phyloP scores from a whole-genome alignment of 2,797 vertebrate genomes.

The Acanthurus tractus region DNA sequence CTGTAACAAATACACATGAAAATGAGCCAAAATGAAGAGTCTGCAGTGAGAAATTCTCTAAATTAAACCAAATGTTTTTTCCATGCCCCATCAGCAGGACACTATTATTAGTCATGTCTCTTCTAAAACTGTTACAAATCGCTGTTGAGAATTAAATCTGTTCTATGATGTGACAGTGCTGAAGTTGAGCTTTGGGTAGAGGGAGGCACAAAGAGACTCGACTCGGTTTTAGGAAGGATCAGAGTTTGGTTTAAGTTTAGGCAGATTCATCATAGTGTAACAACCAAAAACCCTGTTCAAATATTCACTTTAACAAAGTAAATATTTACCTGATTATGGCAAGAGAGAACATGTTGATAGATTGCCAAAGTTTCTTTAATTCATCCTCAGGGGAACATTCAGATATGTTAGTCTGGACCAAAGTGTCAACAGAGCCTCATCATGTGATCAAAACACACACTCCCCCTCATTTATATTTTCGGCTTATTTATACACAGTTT shows the following conservation, averaged over 20 bases:
- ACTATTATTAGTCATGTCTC: neutral
- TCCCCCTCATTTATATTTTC: neutral
- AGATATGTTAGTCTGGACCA: neutral
- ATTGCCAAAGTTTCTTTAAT: neutral
- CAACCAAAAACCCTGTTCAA: too few relatives aligned
- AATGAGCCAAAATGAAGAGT: neutral
- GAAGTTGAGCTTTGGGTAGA: neutral
- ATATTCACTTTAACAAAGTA: too few relatives aligned
- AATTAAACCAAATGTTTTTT: neutral
- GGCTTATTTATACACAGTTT: neutral
- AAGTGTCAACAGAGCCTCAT: neutral
- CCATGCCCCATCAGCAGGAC: neutral
- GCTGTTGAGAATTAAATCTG: neutral
- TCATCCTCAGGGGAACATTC: neutral
- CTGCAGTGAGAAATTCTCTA: neutral
- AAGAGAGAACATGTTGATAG: neutral
- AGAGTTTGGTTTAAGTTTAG: too few relatives aligned
- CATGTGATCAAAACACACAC: neutral
- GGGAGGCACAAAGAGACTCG: too few relatives aligned
- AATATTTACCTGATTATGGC: neutral
- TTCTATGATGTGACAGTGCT: neutral
- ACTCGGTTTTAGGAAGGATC: too few relatives aligned
- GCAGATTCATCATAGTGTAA: too few relatives aligned
- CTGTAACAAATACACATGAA: constrained; percentile 11
- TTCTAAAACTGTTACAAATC: neutral